phyloP scores from a whole-genome alignment of 2,888 invertebrate species.

The Dione juno region DNA sequence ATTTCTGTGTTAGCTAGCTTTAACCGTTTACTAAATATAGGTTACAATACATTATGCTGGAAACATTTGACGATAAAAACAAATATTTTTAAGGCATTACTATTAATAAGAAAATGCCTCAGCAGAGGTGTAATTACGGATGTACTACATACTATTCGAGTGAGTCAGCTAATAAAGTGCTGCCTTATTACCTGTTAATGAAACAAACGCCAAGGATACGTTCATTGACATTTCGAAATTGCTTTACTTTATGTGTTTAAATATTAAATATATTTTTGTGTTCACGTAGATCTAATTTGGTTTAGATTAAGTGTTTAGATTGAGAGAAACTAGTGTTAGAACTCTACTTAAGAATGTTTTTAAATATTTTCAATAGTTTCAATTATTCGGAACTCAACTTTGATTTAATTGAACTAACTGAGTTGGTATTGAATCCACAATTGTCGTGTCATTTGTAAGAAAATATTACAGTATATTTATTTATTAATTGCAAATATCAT shows the following conservation, averaged over 20 bases:
- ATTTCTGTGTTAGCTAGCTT: not conserved
- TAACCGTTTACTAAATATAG: too few species aligned
- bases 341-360: too few species aligned
- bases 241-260: not conserved
- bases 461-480: too few species aligned
- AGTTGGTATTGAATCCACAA: too few species aligned
- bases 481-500: too few species aligned
- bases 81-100: constrained; percentile 16
- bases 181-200: constrained; percentile 8
- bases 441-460: too few species aligned
- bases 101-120: constrained; percentile 14
- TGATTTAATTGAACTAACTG: too few species aligned
- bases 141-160: constrained; percentile 13
- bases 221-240: not conserved
- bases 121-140: constrained; percentile 18
- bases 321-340: too few species aligned
- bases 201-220: constrained; percentile 8
- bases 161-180: constrained; percentile 14
- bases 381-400: too few species aligned
- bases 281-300: too few species aligned
- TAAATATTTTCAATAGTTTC: too few species aligned
- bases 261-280: not conserved
- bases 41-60: not conserved
- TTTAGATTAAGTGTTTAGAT: too few species aligned
- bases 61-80: constrained; percentile 4